Evolutionary conservation across 2,888 invertebrate species (phyloP).

Genomic region (Zaprionus bogoriensis): DNA sequence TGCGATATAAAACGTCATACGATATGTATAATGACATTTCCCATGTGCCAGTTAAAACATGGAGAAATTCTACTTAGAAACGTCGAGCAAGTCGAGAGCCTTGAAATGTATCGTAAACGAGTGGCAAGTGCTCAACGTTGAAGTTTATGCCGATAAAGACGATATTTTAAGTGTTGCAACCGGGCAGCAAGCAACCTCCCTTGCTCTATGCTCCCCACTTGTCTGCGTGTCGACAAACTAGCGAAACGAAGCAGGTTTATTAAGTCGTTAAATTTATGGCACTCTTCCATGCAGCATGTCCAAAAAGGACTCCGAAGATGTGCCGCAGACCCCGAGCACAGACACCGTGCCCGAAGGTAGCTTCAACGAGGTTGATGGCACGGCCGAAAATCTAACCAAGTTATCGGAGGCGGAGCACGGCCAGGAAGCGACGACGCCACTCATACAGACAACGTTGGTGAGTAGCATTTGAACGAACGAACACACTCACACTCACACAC

Average conservation of each 20-base stretch:
- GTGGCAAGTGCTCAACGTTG: neutral
- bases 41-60: no score
- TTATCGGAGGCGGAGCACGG: constrained; percentile 62
- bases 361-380: constrained; percentile 75
- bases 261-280: constrained; percentile 16
- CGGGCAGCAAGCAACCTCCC: neutral
- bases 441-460: constrained; percentile 89
- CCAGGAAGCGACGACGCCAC: constrained; percentile 61
- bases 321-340: constrained; percentile 77
- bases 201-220: neutral
- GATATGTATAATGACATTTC: no score
- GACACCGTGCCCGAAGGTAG: constrained; percentile 72
- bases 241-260: constrained; percentile 3
- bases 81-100: no score
- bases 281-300: constrained; percentile 61
- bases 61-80: no score
- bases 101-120: neutral
- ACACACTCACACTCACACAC: neutral
- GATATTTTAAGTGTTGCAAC: neutral
- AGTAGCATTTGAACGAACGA: constrained; percentile 83
- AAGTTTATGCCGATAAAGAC: neutral
- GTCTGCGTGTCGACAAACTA: neutral
- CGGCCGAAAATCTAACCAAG: constrained; percentile 64
- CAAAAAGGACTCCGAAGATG: constrained; percentile 78
- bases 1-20: no score